Evolutionary conservation across 2,113 vertebrate genomes (phyloP), one percentile per base, ranked within the genome.

Genomic region (Chloropsis hardwickii): DNA sequence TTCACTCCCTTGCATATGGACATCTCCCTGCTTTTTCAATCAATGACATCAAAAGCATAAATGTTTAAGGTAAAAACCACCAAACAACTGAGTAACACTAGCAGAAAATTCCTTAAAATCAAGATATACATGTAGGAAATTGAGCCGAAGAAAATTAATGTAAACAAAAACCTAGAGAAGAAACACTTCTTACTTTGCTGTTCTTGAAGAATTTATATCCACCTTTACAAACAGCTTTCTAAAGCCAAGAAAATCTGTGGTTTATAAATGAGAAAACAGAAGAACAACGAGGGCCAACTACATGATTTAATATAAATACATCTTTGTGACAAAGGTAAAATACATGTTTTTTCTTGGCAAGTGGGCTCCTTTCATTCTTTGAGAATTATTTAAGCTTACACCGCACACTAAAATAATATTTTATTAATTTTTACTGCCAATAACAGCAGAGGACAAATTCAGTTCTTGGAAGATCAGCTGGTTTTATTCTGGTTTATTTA

Each of bases 401-500:
- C 12, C n/a, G 18, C 17, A 66, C 24, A 71, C 6, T 56, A 82
- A 88, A 93, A 77, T 17, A 77, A 62, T 19, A 31, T 54, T 88
- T 88, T 74, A 77, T 31, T 82, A 58, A 9, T 47, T 87, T 87
- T 82, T 90, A 70, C 28, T 93, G 33, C 27, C 64, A 83, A 56
- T 81, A 86, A n/a, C 27, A 60, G 15, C 20, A 72, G 14, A 62
- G 44, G 86, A 91, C 13, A 66, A 83, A 90, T 56, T 62, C 35
- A 74, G 60, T 33, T 58, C 39, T 90, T 81, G 31, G 39, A 94
- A 85, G 20, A 82, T 40, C 27, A 89, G 53, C 12, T 69, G 20
- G 17, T 87, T 84, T 84, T 92, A 76, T 89, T 86, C 33, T 65
- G 20, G 31, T 65, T 86, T 85, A 89, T 92, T 91, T 87, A 80